Evolutionary conservation across 2,888 invertebrate species (phyloP), one percentile per base, ranked within the genome.

Genomic region (Mesorhabditis spiculigera): DNA sequence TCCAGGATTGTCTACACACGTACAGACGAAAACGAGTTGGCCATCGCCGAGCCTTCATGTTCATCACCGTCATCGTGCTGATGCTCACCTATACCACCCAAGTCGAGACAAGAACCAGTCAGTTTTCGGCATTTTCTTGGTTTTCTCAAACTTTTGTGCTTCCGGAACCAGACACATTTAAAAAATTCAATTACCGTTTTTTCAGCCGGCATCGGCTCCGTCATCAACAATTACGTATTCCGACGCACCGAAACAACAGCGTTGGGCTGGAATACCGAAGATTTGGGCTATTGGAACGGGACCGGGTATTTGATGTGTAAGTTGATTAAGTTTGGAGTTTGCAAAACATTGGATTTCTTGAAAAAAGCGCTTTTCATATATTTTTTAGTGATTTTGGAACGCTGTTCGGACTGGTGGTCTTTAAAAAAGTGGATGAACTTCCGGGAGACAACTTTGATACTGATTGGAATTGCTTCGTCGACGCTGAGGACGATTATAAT

Each of bases 201-300:
- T 50, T 28, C 66, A 10, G 66, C 43, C 63, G 66, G 28, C 1
- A 68, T 73, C 43, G 13, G 43, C 63, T 64, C 70, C 41, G 69
- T 79, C 41, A 72, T 79, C 61, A 76, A 75, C 70, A 71, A 71
- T 10, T 79, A 73, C 65, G 79, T 80, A 10, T 80, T 80, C 44
- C 79, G 79, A 2, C 43, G 75, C 10, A 67, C 75, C 5, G 71
- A 68, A 1, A 50, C 71, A 16, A 72, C 67, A 8, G 72, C 73
- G 5, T 71, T 79, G 6, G 76, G 72, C 43, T 80, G 80, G 80
- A 65, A 71, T 61, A 64, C 76, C 4, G 63, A 72, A 41, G 75
- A 81, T 45, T 68, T 80, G 4, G 80, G 80, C 44, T 74, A 72
- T 65, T 80, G 80, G 80, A 81, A 80, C 67, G 80, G 74, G 5